Conservation (phyloP, 2,113 vertebrate species). For the Raja brachyura region DNA sequence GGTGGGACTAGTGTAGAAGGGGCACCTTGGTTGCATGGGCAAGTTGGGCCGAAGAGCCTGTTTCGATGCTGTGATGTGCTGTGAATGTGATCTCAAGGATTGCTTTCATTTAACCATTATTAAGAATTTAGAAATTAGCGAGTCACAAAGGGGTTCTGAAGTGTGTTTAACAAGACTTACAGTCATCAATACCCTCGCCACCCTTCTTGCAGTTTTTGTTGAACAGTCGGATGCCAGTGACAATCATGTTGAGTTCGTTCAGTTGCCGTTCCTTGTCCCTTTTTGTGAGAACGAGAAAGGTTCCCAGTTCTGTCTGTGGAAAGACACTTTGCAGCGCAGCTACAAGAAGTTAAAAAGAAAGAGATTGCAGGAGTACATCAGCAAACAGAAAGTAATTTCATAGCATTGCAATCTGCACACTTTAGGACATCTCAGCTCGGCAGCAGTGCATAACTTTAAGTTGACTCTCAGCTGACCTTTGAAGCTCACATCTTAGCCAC, state of each 20-base stretch:
- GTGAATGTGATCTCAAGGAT: not conserved
- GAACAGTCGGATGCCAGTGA: constrained; percentile 82
- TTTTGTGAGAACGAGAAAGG: constrained; percentile 70
- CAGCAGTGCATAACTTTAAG: not conserved
- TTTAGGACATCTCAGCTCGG: not conserved
- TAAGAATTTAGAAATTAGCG: not conserved
- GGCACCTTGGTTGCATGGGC: too few species aligned
- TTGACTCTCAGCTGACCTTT: not conserved
- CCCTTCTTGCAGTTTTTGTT: constrained; percentile 67
- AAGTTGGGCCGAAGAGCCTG: too few species aligned
- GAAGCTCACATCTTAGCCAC: not conserved
- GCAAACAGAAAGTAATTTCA: not conserved
- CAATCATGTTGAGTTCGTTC: constrained; percentile 66
- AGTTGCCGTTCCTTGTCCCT: constrained; percentile 78
- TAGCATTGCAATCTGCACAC: not conserved
- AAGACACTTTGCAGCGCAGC: constrained; percentile 87
- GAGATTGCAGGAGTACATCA: too few species aligned
- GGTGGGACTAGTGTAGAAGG: too few species aligned
- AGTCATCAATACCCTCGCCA: constrained; percentile 61
- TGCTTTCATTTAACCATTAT: not conserved
- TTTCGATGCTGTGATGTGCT: not conserved
- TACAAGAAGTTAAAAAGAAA: constrained; percentile 48
- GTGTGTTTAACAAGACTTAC: constrained; percentile 53
- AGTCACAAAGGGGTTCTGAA: not conserved
- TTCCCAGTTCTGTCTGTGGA: constrained; percentile 64